A percentile compares a stretch with the other conserved stretches of the same genome.
Evolutionary conservation across 2,888 invertebrate genomes (phyloP).

Genomic region (Chesias legatella): DNA sequence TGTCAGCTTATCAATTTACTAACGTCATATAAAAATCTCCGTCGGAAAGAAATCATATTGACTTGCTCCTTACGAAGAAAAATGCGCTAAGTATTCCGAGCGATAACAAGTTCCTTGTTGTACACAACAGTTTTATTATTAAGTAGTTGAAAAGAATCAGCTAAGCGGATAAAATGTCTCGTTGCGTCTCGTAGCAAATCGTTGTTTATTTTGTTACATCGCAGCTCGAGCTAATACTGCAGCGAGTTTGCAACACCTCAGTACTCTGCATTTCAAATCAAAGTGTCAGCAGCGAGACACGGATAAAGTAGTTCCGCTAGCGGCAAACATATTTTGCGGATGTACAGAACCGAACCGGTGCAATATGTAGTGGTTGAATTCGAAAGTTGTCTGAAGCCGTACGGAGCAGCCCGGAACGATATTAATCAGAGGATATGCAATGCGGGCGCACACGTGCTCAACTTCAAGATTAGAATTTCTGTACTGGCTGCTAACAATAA

Average conservation of each 20-base stretch:
- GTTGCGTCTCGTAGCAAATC: constrained; percentile 18
- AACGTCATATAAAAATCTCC: constrained; percentile 24
- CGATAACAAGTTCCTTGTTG: constrained; percentile 19
- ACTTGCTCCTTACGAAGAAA: constrained; percentile 16
- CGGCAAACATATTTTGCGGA: constrained; percentile 19
- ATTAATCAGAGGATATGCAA: constrained; percentile 72
- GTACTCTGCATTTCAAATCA: constrained; percentile 21
- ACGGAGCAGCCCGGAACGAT: constrained; percentile 46
- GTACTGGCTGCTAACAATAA: constrained; percentile 58
- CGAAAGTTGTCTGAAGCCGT: constrained; percentile 61
- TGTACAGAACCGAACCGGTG: constrained; percentile 6
- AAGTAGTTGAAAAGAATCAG: constrained; percentile 22
- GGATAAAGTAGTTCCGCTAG: constrained; percentile 15
- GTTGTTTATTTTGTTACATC: constrained; percentile 18
- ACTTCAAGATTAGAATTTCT: constrained; percentile 66
- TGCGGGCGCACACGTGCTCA: constrained; percentile 55
- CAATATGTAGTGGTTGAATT: constrained; percentile 40
- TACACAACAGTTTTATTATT: constrained; percentile 23
- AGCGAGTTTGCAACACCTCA: constrained; percentile 22
- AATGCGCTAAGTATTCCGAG: constrained; percentile 17
- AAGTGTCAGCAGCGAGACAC: constrained; percentile 17
- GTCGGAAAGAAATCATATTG: constrained; percentile 23
- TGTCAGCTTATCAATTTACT: constrained; percentile 31
- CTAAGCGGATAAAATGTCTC: constrained; percentile 24
- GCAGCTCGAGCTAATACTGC: constrained; percentile 13